Conservation (phyloP, 1,140 invertebrate species). For the Brachionus plicatilis region DNA sequence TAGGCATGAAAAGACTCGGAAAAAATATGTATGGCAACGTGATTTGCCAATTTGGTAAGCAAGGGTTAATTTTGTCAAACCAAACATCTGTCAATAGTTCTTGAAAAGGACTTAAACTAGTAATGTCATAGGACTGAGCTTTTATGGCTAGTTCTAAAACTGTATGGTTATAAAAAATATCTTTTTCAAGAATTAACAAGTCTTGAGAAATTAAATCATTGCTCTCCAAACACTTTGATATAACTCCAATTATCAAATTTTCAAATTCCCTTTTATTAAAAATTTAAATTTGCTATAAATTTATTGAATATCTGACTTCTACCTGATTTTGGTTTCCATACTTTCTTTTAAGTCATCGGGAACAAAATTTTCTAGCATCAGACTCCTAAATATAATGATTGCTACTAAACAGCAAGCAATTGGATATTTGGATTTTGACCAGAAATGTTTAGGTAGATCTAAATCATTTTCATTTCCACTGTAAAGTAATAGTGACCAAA, state of each 20-base stretch:
- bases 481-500: constrained; percentile 31
- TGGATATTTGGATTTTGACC: constrained; percentile 39
- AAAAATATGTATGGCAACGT: constrained; percentile 28
- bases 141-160: constrained; percentile 10
- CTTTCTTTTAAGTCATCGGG: constrained; percentile 35
- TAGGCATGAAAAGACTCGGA: constrained; percentile 6
- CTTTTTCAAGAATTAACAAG: constrained; percentile 16
- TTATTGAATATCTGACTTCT: not conserved
- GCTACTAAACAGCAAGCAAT: constrained; percentile 29
- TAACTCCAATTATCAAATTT: constrained; percentile 15
- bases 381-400: constrained; percentile 7
- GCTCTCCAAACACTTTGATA: not conserved
- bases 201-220: constrained; percentile 26
- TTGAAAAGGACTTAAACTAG: constrained; percentile 1
- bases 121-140: constrained; percentile 6
- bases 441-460: constrained; percentile 22
- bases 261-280: constrained; percentile 13
- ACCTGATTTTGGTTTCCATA: constrained; percentile 6
- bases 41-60: constrained; percentile 30
- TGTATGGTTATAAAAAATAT: constrained; percentile 29
- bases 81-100: constrained; percentile 37
- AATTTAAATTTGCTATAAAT: not conserved
- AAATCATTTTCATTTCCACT: constrained; percentile 14
- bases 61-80: constrained; percentile 39
- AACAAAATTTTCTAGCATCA: constrained; percentile 14